Percentiles rank a stretch among this genome's conserved stretches.
Conservation (phyloP, 2,113 vertebrate genomes). For the Aptenodytes forsteri region DNA sequence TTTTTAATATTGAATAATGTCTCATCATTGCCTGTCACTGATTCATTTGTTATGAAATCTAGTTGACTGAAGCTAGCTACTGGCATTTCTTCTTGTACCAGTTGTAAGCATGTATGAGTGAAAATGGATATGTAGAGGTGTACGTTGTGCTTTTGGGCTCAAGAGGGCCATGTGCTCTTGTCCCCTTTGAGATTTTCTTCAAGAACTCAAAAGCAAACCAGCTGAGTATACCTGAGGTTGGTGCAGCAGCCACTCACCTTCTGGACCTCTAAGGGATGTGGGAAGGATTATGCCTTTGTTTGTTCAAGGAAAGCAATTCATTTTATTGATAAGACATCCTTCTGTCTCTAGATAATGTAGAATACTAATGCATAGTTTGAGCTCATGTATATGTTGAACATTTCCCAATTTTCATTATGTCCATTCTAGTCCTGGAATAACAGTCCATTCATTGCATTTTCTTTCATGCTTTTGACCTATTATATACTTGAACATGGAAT, state of each 20-base stretch:
- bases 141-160: not conserved
- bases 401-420: not conserved
- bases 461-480: not conserved
- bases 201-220: not conserved
- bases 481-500: not conserved
- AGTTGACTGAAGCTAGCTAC: not conserved
- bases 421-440: not conserved
- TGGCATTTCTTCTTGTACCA: not conserved
- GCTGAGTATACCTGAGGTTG: not conserved
- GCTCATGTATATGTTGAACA: not conserved
- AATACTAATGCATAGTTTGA: not conserved
- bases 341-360: not conserved
- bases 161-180: not conserved
- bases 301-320: not conserved
- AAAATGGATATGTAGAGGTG: not conserved
- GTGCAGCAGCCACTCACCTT: not conserved
- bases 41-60: not conserved
- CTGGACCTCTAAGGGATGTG: not conserved
- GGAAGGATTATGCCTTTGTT: not conserved
- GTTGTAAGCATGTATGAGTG: not conserved
- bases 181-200: not conserved
- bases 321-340: not conserved
- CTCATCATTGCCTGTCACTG: not conserved
- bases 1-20: not conserved
- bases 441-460: not conserved